Conservation (phyloP, 2,797 vertebrate genomes). For the Kryptopterus vitreolus region DNA sequence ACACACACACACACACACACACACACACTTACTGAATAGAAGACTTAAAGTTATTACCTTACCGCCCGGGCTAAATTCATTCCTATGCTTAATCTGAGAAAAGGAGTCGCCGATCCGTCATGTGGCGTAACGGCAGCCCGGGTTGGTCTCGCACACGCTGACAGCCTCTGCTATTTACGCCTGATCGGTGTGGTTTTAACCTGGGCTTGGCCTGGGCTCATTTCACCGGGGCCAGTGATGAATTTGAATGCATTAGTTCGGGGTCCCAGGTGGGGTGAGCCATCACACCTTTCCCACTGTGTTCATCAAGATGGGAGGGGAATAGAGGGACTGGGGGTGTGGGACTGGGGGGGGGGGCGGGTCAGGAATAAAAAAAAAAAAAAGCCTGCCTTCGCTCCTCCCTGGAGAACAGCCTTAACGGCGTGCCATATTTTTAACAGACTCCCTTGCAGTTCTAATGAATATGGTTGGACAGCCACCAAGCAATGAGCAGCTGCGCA, state of each 20-base stretch:
- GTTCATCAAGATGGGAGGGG: conserved; percentile 40
- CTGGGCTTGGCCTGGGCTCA: conserved; percentile 36
- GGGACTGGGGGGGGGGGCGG: no score
- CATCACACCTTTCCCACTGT: conserved; percentile 49
- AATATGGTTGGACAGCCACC: conserved; percentile 44
- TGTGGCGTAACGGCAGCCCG: conserved; percentile 32
- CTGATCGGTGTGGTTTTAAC: conserved; percentile 46
- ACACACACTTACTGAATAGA: neutral
- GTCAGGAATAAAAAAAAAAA: no score
- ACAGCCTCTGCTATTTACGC: conserved; percentile 35
- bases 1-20: conserved; percentile 18
- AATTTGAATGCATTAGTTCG: conserved; percentile 49
- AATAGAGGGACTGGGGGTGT: no score
- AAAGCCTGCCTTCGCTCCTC: conserved; percentile 33
- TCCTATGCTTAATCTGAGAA: neutral
- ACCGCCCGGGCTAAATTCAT: neutral
- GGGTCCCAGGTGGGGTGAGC: conserved; percentile 42
- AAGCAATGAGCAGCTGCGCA: conserved; percentile 33
- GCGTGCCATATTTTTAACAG: conserved; percentile 50
- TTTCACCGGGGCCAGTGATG: conserved; percentile 44
- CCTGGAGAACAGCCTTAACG: conserved; percentile 49
- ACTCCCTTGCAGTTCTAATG: conserved; percentile 48
- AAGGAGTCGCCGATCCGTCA: conserved; percentile 18
- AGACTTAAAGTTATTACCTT: neutral
- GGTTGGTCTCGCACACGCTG: conserved; percentile 36